Evolutionary conservation across 2,113 vertebrate genomes (phyloP), one percentile per base, ranked within the genome.

Genomic region (Burhinus oedicnemus): DNA sequence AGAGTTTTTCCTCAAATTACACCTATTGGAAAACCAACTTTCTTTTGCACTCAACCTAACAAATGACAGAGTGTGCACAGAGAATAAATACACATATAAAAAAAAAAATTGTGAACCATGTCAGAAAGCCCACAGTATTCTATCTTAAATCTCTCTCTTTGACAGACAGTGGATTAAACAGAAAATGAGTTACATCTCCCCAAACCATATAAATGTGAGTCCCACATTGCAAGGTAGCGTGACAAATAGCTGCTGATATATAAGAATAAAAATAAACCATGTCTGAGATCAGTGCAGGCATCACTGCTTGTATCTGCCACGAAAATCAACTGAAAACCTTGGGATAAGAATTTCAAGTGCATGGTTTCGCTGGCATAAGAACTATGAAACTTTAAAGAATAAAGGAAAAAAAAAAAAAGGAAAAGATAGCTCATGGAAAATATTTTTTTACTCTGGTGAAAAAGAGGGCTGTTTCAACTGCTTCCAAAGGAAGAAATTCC

Each of bases 161-260:
- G 95, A 95, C 72, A 95, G 86, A 55, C 89, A 97, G 89, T 84
- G 89, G 94, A 97, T 97, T 95, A 98, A 97, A 95, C 54, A 93
- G 94, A 60, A 96, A 97, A 96, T 91, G 89, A 96, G 93, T 93
- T 97, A 95, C 72, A 91, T 95, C 92, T 97, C 88, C 77, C 66
- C 90, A 85, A 90, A 96, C 62, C 74, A 40, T 52, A 89, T 57
- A 89, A 91, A 87, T 42, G 88, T 5, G 79, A 95, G 66, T 93
- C 66, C 89, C 95, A 90, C 87, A 27, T 8, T 61, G 79, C 90
- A 82, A 61, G 87, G 92, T 61, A 87, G 95, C 51, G 60, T 97
- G 96, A 97, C 95, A 96, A 97, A 97, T 92, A 90, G 25, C 90
- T 87, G 87, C 86, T 74, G 95, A 93, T 90, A 52, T 11, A 70